Percentiles rank a stretch among this genome's conserved stretches.
Evolutionary conservation across 2,797 vertebrate species (phyloP).

Genomic region (Coluber constrictor): DNA sequence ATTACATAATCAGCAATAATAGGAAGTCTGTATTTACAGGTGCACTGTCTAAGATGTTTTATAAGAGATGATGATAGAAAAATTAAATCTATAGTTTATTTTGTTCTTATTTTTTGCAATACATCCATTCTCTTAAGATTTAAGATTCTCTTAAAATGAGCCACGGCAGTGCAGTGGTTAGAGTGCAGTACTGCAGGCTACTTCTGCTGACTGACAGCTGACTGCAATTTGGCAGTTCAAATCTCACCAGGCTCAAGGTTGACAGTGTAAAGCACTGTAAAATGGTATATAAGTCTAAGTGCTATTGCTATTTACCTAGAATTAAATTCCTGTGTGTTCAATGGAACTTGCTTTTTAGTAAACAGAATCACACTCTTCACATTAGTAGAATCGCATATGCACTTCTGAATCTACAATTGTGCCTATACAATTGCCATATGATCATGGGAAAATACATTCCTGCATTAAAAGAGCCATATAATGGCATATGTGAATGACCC

Average conservation of each 20-base stretch:
- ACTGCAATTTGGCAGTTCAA: no score
- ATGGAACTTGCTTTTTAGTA: not conserved
- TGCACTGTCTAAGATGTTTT: not conserved
- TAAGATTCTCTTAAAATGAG: no score
- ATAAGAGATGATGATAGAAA: not conserved
- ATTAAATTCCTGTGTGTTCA: not conserved
- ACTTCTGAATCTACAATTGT: not conserved
- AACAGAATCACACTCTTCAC: not conserved
- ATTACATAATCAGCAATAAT: not conserved
- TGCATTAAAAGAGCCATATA: not conserved
- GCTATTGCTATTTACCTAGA: not conserved
- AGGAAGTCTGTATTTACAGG: not conserved
- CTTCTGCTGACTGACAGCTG: no score
- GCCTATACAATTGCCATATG: not conserved
- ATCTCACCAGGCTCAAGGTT: no score
- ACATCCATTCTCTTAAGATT: not conserved
- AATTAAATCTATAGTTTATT: not conserved
- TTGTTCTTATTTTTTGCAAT: not conserved
- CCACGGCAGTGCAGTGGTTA: no score
- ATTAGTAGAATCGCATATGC: not conserved
- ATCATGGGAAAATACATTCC: not conserved
- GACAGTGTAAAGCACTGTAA: no score
- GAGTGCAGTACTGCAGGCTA: no score
- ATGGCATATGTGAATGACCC: not conserved
- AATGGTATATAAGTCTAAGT: no score